Conservation (phyloP, 23 tunicate genomes). For the Corella eumyota region DNA sequence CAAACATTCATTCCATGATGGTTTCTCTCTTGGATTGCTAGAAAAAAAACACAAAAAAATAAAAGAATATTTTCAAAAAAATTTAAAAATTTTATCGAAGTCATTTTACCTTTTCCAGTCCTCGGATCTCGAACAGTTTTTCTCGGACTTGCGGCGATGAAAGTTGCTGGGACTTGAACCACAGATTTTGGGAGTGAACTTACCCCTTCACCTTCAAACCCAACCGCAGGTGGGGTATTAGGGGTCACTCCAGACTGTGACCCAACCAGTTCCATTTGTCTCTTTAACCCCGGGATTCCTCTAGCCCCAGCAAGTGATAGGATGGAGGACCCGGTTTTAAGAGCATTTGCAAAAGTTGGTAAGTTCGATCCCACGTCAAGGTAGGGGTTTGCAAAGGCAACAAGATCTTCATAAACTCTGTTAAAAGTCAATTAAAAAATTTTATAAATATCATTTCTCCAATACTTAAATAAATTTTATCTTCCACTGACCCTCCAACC, state of each 20-base stretch:
- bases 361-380: conserved; percentile 15
- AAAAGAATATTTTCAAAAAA: too few relatives aligned
- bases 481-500: conserved; percentile 43
- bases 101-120: conserved; percentile 74
- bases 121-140: conserved; percentile 80
- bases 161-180: not conserved
- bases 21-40: conserved; percentile 88
- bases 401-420: conserved; percentile 65
- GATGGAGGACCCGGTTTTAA: conserved; percentile 19
- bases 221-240: conserved; percentile 37
- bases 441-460: not conserved
- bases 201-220: conserved; percentile 19
- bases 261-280: conserved; percentile 16
- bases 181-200: too few relatives aligned
- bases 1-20: conserved; percentile 70
- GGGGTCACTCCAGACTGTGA: conserved; percentile 38
- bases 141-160: conserved; percentile 36
- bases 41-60: conserved; percentile 1
- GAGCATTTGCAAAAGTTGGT: conserved; percentile 57
- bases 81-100: not conserved
- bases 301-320: conserved; percentile 4
- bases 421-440: not conserved
- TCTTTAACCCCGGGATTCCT: conserved; percentile 33
- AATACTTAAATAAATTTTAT: not conserved
- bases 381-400: conserved; percentile 59